A percentile compares a stretch with the other conserved stretches of the same genome.
phyloP scores from a whole-genome alignment of 2,888 invertebrate genomes.

The Neoitamus cyanurus region DNA sequence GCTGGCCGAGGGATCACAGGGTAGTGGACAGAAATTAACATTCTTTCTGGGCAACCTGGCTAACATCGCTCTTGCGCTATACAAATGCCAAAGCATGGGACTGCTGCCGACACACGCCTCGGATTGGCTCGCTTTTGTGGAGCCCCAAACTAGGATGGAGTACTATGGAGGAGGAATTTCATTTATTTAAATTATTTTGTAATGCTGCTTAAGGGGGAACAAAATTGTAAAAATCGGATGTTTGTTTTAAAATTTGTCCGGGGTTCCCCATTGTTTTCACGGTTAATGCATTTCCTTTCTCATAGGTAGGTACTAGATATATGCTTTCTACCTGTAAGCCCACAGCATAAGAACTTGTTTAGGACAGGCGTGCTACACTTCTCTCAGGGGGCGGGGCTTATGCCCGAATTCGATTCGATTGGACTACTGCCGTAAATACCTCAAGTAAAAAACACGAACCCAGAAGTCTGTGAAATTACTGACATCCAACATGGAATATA shows the following conservation, averaged over 20 bases:
- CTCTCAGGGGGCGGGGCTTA: no score
- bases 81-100: slow-evolving; percentile 99
- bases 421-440: no score
- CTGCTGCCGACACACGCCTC: slow-evolving; percentile 95
- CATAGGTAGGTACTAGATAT: no score
- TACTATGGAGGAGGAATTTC: slow-evolving; percentile 86
- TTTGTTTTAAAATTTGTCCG: neutral
- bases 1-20: slow-evolving; percentile 93
- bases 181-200: slow-evolving; percentile 65
- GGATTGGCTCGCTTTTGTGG: slow-evolving; percentile 98
- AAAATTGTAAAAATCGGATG: neutral
- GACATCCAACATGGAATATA: no score
- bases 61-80: slow-evolving; percentile 90
- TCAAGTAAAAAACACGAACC: no score
- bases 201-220: neutral
- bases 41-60: slow-evolving; percentile 94
- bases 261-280: no score
- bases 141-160: slow-evolving; percentile 86
- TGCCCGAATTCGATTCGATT: no score
- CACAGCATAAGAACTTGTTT: no score
- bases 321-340: no score
- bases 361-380: no score
- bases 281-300: neutral
- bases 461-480: no score
- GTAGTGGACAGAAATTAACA: slow-evolving; percentile 89